Conservation (phyloP, 2,797 vertebrate genomes). For the Macroramphosus scolopax region DNA sequence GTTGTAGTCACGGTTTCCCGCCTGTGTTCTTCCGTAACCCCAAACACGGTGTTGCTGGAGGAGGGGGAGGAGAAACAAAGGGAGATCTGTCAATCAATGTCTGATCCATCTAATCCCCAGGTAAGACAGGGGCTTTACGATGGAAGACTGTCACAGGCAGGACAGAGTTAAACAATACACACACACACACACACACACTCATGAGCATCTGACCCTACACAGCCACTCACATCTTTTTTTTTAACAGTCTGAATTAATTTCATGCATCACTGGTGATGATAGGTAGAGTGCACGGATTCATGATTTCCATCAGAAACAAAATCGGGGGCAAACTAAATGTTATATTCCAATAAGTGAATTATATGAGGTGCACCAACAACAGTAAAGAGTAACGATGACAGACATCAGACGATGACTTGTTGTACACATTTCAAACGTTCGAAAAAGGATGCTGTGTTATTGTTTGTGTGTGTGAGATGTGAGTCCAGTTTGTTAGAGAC, state of each 20-base stretch:
- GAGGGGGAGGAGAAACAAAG: conserved; percentile 27
- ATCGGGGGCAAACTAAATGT: conserved; percentile 1
- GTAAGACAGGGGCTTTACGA: conserved; percentile 74
- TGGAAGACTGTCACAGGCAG: conserved; percentile 59
- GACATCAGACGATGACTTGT: background rate
- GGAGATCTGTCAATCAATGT: conserved; percentile 69
- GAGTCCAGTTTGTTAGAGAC: no score
- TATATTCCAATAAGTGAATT: no score
- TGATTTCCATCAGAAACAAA: conserved; percentile 14
- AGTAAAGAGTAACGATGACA: no score
- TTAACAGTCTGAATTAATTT: conserved; percentile 37
- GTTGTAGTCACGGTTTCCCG: conserved; percentile 54
- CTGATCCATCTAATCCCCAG: conserved; percentile 78
- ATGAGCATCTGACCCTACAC: conserved; percentile 43
- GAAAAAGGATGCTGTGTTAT: background rate
- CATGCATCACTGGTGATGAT: conserved; percentile 12
- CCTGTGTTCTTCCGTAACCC: conserved; percentile 58
- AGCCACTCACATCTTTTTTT: conserved; percentile 32
- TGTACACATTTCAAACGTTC: background rate
- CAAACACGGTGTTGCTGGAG: conserved; percentile 48
- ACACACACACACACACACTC: conserved; percentile 1
- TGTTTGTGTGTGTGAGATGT: no score
- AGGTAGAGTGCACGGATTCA: conserved; percentile 2
- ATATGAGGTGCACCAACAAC: no score
- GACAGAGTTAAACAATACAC: conserved; percentile 37